Conservation (phyloP, 1,140 invertebrate species). For the Pseudomyrmex flavicornis region DNA sequence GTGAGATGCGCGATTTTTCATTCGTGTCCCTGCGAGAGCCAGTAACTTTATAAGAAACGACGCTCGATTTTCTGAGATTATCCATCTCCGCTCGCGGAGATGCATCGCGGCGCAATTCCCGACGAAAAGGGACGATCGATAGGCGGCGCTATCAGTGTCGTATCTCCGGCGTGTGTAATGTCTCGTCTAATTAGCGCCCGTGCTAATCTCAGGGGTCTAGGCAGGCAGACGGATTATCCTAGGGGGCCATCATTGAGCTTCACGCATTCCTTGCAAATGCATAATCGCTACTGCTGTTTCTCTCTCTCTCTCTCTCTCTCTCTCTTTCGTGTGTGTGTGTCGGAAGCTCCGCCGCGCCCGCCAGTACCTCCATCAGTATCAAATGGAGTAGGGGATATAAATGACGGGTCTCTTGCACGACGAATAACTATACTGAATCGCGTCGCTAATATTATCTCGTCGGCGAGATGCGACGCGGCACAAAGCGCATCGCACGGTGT, state of each 20-base stretch:
- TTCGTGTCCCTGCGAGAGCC: too few relatives aligned
- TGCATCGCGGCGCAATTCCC: neutral
- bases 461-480: conserved; percentile 11
- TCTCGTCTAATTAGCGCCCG: conserved; percentile 64
- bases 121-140: conserved; percentile 61
- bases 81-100: neutral
- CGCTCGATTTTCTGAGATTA: conserved; percentile 27
- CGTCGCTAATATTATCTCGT: conserved; percentile 55
- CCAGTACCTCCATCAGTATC: conserved; percentile 48
- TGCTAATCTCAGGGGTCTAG: conserved; percentile 63
- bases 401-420: conserved; percentile 52
- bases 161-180: conserved; percentile 62
- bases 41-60: too few relatives aligned
- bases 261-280: conserved; percentile 59
- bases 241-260: conserved; percentile 47
- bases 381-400: conserved; percentile 59
- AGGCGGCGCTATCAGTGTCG: conserved; percentile 50
- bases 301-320: neutral
- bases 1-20: neutral
- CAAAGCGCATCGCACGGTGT: conserved; percentile 32
- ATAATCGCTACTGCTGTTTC: conserved; percentile 58
- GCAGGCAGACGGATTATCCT: conserved; percentile 60
- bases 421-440: conserved; percentile 53
- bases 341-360: neutral
- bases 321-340: too few relatives aligned